These are phyloP conservation scores for Acromyrmex echinatior DNA, from an alignment of 1,140 invertebrate genomes.

Conservation along the genomic window DNA sequence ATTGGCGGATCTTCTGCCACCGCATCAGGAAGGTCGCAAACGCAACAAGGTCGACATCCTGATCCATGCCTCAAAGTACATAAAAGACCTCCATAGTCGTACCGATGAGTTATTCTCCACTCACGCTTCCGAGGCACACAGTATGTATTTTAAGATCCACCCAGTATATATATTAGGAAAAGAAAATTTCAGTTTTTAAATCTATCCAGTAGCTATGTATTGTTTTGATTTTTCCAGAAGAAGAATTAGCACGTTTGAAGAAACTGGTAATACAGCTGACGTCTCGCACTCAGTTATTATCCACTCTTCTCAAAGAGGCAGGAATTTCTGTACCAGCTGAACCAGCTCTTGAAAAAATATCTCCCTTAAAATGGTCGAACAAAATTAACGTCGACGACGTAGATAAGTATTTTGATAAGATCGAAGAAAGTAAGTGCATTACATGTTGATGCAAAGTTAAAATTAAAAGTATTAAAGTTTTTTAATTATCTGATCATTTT, in stretches of 20 bases:
- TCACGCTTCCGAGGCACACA: constrained; percentile 83
- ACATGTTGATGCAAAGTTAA: neutral
- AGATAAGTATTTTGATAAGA: constrained; percentile 78
- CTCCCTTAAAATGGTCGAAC: constrained; percentile 85
- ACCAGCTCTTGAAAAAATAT: constrained; percentile 85
- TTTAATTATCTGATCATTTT: neutral
- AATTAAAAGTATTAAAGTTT: neutral
- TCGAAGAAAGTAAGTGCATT: constrained; percentile 77
- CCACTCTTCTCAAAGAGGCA: constrained; percentile 83
- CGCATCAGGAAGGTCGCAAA: constrained; percentile 85
- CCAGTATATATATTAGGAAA: too few relatives aligned
- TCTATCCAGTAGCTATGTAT: neutral
- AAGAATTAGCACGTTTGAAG: constrained; percentile 84
- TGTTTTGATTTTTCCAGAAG: constrained; percentile 78
- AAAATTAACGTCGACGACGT: constrained; percentile 84
- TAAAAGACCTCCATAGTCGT: constrained; percentile 85
- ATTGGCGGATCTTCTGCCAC: constrained; percentile 85
- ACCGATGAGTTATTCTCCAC: constrained; percentile 83
- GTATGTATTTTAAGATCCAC: neutral
- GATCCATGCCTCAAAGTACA: constrained; percentile 85
- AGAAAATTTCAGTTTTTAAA: neutral
- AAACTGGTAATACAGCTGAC: constrained; percentile 84
- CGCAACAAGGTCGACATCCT: constrained; percentile 87
- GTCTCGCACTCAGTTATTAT: constrained; percentile 83
- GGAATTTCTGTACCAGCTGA: constrained; percentile 85